phyloP scores from a whole-genome alignment of 2,888 invertebrate species.

The Plutella xylostella region DNA sequence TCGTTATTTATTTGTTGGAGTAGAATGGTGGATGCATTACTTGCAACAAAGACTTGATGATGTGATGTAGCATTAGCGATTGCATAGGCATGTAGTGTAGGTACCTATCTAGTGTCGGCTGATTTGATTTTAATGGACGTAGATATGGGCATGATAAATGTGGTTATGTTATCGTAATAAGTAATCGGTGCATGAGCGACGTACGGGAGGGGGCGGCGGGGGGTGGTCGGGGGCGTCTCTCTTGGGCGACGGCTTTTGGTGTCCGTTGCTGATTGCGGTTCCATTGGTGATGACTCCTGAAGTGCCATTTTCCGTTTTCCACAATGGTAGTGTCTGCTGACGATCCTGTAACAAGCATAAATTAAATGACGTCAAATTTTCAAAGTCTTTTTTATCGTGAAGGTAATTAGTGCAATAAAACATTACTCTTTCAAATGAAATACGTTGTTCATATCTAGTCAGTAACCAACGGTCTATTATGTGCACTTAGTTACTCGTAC shows the following conservation, averaged over 20 bases:
- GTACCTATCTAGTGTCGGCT: not conserved
- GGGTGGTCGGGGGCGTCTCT: slow-evolving; percentile 44
- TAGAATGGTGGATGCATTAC: slow-evolving; percentile 2
- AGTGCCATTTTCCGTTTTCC: slow-evolving; percentile 28
- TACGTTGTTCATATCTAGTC: too few relatives aligned
- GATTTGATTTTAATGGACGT: slow-evolving; percentile 3
- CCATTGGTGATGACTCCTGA: slow-evolving; percentile 18
- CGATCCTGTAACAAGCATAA: slow-evolving; percentile 37
- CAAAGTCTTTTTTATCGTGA: too few relatives aligned
- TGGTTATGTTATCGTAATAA: not conserved
- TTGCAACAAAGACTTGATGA: not conserved
- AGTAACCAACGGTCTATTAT: too few relatives aligned
- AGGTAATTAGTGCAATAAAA: too few relatives aligned
- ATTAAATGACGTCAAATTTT: not conserved
- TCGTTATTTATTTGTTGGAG: too few relatives aligned
- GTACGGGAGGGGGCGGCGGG: slow-evolving; percentile 74
- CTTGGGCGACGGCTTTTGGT: slow-evolving; percentile 24
- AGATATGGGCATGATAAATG: not conserved
- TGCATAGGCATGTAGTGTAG: not conserved
- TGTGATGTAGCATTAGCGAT: not conserved
- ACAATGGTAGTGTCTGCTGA: slow-evolving; percentile 41
- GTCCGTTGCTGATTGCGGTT: slow-evolving; percentile 18
- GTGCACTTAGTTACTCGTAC: too few relatives aligned
- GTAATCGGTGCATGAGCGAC: slow-evolving; percentile 22
- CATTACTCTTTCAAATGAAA: too few relatives aligned